Evolutionary conservation across 1,140 invertebrate species (phyloP).

Genomic region (Macrotrachela quadricornifera): DNA sequence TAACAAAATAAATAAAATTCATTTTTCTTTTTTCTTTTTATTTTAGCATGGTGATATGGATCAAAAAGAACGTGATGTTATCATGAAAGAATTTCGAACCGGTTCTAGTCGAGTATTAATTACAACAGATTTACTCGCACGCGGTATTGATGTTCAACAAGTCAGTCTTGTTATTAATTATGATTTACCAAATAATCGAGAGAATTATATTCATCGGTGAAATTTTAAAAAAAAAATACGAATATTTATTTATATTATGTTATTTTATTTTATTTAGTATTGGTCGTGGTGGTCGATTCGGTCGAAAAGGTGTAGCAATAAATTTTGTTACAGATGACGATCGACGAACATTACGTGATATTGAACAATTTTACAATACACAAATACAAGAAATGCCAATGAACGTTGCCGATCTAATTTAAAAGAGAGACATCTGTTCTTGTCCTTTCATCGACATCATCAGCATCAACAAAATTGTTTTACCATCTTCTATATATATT

Average conservation of each 20-base stretch:
- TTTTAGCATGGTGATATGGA: slow-evolving; percentile 92
- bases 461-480: no score
- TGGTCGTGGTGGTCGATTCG: slow-evolving; percentile 95
- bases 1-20: slow-evolving; percentile 24
- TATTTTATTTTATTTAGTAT: slow-evolving; percentile 52
- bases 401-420: slow-evolving; percentile 45
- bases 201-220: slow-evolving; percentile 76
- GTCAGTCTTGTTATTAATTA: slow-evolving; percentile 97
- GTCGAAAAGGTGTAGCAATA: slow-evolving; percentile 97
- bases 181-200: slow-evolving; percentile 86
- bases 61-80: slow-evolving; percentile 82
- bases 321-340: slow-evolving; percentile 95
- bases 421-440: neutral
- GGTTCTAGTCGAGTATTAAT: slow-evolving; percentile 89
- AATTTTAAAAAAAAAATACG: neutral
- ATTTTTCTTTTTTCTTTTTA: neutral
- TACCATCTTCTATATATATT: no score
- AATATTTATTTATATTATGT: neutral
- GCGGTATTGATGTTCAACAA: slow-evolving; percentile 96
- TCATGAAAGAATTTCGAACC: slow-evolving; percentile 93
- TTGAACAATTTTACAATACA: slow-evolving; percentile 94
- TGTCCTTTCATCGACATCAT: no score
- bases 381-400: slow-evolving; percentile 96
- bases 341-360: slow-evolving; percentile 72
- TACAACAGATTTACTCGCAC: slow-evolving; percentile 82